phyloP scores from a whole-genome alignment of 2,113 vertebrate species.

The Reinhardtius hippoglossoides region DNA sequence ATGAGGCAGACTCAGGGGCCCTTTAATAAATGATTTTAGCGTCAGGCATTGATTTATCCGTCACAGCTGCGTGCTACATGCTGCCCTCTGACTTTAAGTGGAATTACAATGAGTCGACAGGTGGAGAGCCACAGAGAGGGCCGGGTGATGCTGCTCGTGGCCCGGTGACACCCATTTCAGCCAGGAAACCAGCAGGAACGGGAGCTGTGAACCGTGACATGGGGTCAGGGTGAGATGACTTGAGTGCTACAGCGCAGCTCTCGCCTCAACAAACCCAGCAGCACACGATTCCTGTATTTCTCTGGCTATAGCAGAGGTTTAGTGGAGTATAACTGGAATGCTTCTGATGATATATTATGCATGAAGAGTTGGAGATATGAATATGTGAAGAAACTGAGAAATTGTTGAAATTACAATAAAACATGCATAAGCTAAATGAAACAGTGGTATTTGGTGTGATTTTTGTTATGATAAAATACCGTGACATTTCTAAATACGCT shows the following conservation, averaged over 20 bases:
- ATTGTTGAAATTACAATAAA: background rate
- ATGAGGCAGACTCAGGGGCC: background rate
- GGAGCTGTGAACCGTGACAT: conserved; percentile 60
- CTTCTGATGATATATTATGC: background rate
- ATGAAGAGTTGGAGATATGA: background rate
- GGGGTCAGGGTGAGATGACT: conserved; percentile 60
- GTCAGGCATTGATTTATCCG: conserved; percentile 19
- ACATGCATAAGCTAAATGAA: background rate
- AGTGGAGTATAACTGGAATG: background rate
- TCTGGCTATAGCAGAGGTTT: conserved; percentile 2
- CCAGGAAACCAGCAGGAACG: conserved; percentile 54
- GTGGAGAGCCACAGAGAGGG: conserved; percentile 42
- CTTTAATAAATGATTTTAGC: conserved; percentile 4
- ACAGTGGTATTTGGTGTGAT: background rate
- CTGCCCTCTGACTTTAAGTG: conserved; percentile 35
- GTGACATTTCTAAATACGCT: no score
- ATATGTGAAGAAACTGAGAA: background rate
- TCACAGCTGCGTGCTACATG: conserved; percentile 24
- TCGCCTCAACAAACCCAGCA: conserved; percentile 5
- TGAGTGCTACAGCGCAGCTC: conserved; percentile 27
- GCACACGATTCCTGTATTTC: conserved; percentile 9
- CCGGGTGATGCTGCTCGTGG: conserved; percentile 31
- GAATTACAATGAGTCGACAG: conserved; percentile 62
- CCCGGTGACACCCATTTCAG: conserved; percentile 62
- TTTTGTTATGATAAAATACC: no score